Evolutionary conservation across 2,797 vertebrate species (phyloP), one percentile per base, ranked within the genome.

Genomic region (Megaceryle alcyon): DNA sequence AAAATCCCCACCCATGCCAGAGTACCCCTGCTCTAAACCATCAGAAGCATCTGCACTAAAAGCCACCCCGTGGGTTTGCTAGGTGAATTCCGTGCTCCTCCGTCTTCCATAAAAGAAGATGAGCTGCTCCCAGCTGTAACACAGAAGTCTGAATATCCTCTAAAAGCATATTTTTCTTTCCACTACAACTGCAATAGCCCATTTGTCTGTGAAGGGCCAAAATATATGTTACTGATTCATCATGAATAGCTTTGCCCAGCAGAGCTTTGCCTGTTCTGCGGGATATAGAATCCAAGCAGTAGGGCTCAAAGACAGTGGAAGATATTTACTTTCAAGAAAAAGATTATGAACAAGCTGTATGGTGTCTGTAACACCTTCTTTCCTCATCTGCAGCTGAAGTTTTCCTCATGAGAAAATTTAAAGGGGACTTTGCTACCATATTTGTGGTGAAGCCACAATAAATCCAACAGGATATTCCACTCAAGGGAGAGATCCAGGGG

Each of bases 391-490:
- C 68, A 63, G 59, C 37, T 86, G 76, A 94, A 76, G 80, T 25
- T 29, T 92, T 92, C 75, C 65, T 83, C 89, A 44, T 44, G 65
- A 88, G 69, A 92, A 89, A 94, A 93, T 81, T 54, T 64, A 78
- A 46, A 81, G 46, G 26, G 33, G 86, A 81, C 65, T 75, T 96
- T 43, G 51, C 76, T 87, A 78, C 82, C 66, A 69, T 46, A 82
- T 71, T 91, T 94, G 76, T 87, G 88, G 82, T 86, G 88, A 96
- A 92, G 64, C 79, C 82, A 91, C 94, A 92, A 75, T 94, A 96
- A 95, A 89, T 95, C 90, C 82, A 90, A 83, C 72, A 31, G 57
- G 94, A 96, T 94, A 96, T 95, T 88, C 87, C 49, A 35, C 89
- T 86, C 79, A 76, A 69, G 82, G 91, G 78, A 93, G 31, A 91